Evolutionary conservation across 2,797 vertebrate species (phyloP).

Genomic region (Urosaurus nigricauda): DNA sequence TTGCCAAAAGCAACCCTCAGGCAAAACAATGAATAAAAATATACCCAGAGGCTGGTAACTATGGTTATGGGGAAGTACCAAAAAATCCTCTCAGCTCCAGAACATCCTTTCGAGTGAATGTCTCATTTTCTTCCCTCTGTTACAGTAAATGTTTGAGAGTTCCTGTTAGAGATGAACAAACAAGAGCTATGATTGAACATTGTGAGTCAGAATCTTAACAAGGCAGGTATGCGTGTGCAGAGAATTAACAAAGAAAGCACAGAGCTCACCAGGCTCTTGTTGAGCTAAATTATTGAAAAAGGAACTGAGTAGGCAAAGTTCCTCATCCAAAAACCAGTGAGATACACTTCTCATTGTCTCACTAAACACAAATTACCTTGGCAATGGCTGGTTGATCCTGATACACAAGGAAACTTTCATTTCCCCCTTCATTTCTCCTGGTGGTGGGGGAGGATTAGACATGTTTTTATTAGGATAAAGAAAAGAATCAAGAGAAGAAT

Average conservation of each 20-base stretch:
- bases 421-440: not conserved
- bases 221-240: conserved; percentile 43
- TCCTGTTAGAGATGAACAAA: conserved; percentile 59
- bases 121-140: conserved; percentile 62
- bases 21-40: conserved; percentile 45
- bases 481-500: not conserved
- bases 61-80: conserved; percentile 38
- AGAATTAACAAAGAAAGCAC: conserved; percentile 51
- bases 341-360: conserved; percentile 22
- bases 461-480: not conserved
- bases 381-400: not conserved
- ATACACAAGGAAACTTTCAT: conserved; percentile 6
- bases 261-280: conserved; percentile 9
- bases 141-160: conserved; percentile 66
- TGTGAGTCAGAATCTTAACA: conserved; percentile 63
- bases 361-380: conserved; percentile 28
- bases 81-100: conserved; percentile 44
- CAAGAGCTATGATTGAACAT: conserved; percentile 55
- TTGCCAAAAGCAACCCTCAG: conserved; percentile 10
- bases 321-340: not conserved
- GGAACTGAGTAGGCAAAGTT: conserved; percentile 47
- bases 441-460: not conserved
- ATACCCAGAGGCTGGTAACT: conserved; percentile 27
- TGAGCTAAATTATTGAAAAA: conserved; percentile 33
- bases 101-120: conserved; percentile 32